phyloP scores from a whole-genome alignment of 2,797 vertebrate genomes.

The Lepilemur septentrionalis region DNA sequence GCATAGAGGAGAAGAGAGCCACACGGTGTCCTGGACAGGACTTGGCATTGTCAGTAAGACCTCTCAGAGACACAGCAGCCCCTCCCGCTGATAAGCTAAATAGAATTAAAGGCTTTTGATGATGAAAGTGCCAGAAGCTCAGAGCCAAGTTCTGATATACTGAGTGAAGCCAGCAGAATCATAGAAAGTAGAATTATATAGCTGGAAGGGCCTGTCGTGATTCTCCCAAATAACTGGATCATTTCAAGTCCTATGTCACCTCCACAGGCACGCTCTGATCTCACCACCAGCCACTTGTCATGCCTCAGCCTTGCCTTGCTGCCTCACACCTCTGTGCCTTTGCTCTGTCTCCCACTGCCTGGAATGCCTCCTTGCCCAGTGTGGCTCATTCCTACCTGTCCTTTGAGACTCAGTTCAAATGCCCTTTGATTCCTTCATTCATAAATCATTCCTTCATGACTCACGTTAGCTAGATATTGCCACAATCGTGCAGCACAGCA shows the following conservation, averaged over 20 bases:
- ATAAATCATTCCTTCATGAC: neutral
- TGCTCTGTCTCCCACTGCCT: neutral
- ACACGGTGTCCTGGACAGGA: fast-evolving
- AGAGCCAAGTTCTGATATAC: neutral
- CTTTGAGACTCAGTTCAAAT: neutral
- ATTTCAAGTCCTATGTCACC: neutral
- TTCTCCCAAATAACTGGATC: neutral
- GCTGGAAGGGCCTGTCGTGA: neutral
- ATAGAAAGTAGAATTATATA: neutral
- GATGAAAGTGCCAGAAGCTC: neutral
- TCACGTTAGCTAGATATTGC: neutral
- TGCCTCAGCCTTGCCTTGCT: neutral
- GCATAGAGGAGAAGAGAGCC: neutral
- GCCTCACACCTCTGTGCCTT: neutral
- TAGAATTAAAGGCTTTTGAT: neutral
- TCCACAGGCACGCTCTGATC: neutral
- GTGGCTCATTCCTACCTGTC: neutral
- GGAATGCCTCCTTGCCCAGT: neutral
- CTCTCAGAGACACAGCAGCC: neutral
- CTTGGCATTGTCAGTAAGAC: fast-evolving
- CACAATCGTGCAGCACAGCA: neutral
- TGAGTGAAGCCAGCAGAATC: neutral
- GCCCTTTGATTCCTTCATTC: neutral
- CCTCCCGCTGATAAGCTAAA: neutral
- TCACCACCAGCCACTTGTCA: neutral